Base-by-base conservation (phyloP, 2,113 vertebrate genomes). In the Jaculus jaculus region DNA sequence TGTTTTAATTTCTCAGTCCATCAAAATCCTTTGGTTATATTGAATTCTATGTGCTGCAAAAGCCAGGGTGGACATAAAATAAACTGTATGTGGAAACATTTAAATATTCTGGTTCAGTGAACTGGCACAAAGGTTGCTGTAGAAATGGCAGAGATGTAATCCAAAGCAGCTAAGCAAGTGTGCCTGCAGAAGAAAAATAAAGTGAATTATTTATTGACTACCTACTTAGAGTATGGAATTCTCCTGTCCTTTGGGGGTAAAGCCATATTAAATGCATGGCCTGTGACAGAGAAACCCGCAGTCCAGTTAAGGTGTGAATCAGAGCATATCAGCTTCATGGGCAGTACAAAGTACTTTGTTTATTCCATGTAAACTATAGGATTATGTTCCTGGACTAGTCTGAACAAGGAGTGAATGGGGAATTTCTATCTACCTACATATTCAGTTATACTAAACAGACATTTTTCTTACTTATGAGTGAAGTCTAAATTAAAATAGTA, bases 201-300 rank as follows among this genome's bases (percentile, higher is more conserved):
- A 94, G 91, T 93, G 63, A 85, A 94, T 97, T 93, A 94, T 96
- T 93, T 95, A 96, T 88, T 92, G 74, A 90, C 88, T 90, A 69
- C 26, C 8, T 71, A 88, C 61, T 96, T 92, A 87, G 26, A 92
- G 65, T 66, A 23, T 74, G 42, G 66, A 92, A 92, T 93, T 86
- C 79, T 95, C 65, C 66, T 54, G 37, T 72, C 75, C 85, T 92
- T 85, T 32, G 42, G 17, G 60, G 78, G 4, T 61, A 92, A 87
- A 91, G 85, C 68, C 37, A 89, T 71, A 92, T 90, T 87, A 84
- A 92, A 94, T 92, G 69, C 69, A 72, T 85, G 77, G n/a, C 75
- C 39, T 91, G 54, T 88, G 42, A 87, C 87, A 93, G 32, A 80
- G 73, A 95, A 93, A 87, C 73, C 42, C 81, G n/a, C 42, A 72